Conservation (phyloP, 2,797 vertebrate species). For the Pseudochirops corinnae region DNA sequence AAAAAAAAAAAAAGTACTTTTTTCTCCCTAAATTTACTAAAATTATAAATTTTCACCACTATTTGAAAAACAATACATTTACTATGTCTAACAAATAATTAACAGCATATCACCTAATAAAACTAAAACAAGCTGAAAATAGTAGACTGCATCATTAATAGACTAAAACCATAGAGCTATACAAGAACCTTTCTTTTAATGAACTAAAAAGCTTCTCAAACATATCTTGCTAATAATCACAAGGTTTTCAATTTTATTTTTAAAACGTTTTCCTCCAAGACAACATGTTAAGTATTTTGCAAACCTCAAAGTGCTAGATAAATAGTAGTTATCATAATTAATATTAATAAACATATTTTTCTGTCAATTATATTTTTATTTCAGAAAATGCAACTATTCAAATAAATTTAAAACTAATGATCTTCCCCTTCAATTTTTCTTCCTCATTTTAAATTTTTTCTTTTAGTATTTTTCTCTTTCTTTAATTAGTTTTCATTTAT, state of each 20-base stretch:
- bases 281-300: neutral
- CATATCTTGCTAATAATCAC: neutral
- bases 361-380: neutral
- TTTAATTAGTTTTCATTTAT: neutral
- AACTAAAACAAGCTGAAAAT: neutral
- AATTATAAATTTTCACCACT: neutral
- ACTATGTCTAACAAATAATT: neutral
- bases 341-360: neutral
- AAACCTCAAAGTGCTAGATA: neutral
- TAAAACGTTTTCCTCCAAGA: neutral
- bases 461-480: neutral
- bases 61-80: neutral
- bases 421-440: neutral
- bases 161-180: neutral
- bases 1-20: neutral
- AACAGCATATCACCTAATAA: neutral
- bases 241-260: neutral
- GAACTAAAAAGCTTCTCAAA: neutral
- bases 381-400: neutral
- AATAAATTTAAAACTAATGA: neutral
- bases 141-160: neutral
- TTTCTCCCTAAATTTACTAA: neutral
- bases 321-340: neutral
- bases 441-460: neutral
- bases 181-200: neutral